These are phyloP conservation scores for Brachypteracias leptosomus DNA, from an alignment of 2,113 vertebrate genomes.

Conservation along the genomic window DNA sequence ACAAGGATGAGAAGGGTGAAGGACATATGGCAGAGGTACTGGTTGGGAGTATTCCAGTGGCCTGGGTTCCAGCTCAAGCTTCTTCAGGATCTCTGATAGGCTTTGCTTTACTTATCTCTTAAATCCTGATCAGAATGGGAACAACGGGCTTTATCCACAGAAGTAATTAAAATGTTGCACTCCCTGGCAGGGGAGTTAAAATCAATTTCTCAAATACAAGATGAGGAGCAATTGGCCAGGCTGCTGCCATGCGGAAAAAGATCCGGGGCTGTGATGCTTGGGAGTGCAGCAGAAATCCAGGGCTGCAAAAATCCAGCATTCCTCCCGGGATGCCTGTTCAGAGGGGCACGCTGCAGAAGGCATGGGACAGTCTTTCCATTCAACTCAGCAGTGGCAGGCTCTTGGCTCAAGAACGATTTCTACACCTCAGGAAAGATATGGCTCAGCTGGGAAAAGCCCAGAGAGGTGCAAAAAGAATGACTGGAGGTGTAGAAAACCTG, in stretches of 20 bases:
- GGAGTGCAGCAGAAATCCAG: background rate
- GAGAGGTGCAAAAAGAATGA: background rate
- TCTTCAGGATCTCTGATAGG: conserved; percentile 29
- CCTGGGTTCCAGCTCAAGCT: background rate
- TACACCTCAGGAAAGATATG: background rate
- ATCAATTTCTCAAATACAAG: conserved; percentile 48
- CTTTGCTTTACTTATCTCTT: conserved; percentile 52
- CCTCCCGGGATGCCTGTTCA: background rate
- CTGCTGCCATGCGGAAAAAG: background rate
- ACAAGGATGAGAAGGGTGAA: background rate
- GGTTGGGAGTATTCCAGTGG: background rate
- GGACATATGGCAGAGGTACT: background rate
- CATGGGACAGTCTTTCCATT: background rate
- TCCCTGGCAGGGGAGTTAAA: conserved; percentile 53
- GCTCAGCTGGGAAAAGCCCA: background rate
- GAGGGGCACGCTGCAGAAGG: background rate
- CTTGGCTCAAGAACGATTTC: background rate
- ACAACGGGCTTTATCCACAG: conserved; percentile 30
- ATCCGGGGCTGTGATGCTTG: background rate
- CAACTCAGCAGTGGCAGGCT: background rate
- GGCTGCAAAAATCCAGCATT: background rate
- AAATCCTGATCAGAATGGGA: conserved; percentile 50
- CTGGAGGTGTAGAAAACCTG: background rate
- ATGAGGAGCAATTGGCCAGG: conserved; percentile 3
- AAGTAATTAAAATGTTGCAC: conserved; percentile 61